Conservation (phyloP, 2,797 vertebrate species). For the Peromyscus attwateri region DNA sequence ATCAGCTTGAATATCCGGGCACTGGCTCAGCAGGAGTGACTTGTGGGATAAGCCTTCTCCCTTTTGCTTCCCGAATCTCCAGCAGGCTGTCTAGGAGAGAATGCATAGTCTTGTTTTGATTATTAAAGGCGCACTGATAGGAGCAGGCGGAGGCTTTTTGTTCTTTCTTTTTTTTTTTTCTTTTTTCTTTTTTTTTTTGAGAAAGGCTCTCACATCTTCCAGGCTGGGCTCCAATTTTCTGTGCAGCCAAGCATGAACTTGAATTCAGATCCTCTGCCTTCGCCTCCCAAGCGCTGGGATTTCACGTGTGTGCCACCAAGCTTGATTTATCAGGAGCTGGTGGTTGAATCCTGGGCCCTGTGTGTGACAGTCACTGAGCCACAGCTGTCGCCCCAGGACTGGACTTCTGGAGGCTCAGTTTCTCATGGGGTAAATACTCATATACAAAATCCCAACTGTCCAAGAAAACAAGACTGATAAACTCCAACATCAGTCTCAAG, state of each 20-base stretch:
- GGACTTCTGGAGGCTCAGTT: not conserved
- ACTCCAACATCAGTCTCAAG: not conserved
- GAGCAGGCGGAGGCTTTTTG: not conserved
- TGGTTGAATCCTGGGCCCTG: too few species aligned
- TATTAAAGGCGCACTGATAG: not conserved
- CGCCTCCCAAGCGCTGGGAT: not conserved
- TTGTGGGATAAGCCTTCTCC: not conserved
- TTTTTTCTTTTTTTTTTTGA: not conserved
- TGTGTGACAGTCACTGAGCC: not conserved
- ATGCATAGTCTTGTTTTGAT: not conserved
- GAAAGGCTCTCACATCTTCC: not conserved
- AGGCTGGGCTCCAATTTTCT: not conserved
- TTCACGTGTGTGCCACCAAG: not conserved
- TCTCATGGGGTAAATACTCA: not conserved
- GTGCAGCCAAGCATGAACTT: not conserved
- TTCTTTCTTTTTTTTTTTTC: not conserved
- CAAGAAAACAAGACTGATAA: slow-evolving; percentile 20
- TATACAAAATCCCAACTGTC: not conserved
- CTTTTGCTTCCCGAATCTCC: not conserved
- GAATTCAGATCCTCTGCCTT: not conserved
- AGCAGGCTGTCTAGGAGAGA: not conserved
- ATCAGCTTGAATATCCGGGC: not conserved
- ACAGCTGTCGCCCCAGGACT: not conserved
- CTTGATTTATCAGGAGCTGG: too few species aligned
- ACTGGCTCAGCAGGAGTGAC: not conserved